phyloP scores from a whole-genome alignment of 2,888 invertebrate species.

The Mactromeris polynyma region DNA sequence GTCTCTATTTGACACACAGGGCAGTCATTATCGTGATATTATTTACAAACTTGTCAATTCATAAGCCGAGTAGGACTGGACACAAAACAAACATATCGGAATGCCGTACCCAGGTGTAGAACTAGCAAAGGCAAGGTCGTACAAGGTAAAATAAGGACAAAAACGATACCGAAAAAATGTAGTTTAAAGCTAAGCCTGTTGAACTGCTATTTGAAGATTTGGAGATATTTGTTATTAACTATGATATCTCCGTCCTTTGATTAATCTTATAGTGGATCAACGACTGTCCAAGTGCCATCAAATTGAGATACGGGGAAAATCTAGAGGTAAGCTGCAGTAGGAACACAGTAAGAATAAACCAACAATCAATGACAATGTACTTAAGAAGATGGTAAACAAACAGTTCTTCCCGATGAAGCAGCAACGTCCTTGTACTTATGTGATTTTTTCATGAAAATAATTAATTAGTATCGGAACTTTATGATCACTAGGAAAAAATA shows the following conservation, averaged over 20 bases:
- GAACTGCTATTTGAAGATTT: not conserved
- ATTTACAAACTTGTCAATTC: slow-evolving; percentile 54
- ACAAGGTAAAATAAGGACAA: slow-evolving; percentile 7
- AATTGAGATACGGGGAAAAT: not conserved
- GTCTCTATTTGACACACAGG: slow-evolving; percentile 39
- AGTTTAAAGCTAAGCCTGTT: slow-evolving; percentile 22
- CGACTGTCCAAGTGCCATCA: not conserved
- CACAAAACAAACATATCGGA: slow-evolving; percentile 33
- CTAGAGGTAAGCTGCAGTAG: not conserved
- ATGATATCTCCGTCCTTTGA: not conserved
- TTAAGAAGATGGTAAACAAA: not conserved
- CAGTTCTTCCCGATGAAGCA: not conserved
- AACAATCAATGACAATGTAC: slow-evolving; percentile 10
- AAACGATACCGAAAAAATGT: slow-evolving; percentile 14
- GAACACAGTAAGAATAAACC: not conserved
- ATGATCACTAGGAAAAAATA: not conserved
- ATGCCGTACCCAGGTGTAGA: slow-evolving; percentile 35
- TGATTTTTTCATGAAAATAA: not conserved
- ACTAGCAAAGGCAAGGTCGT: not conserved
- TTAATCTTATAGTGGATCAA: slow-evolving; percentile 8
- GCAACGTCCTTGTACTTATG: not conserved
- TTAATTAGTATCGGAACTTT: not conserved
- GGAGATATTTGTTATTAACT: slow-evolving; percentile 16
- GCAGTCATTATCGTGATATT: slow-evolving; percentile 40
- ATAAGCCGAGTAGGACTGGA: slow-evolving; percentile 37